Evolutionary conservation across 2,888 invertebrate genomes (phyloP).

Genomic region (Octodonta nipae): DNA sequence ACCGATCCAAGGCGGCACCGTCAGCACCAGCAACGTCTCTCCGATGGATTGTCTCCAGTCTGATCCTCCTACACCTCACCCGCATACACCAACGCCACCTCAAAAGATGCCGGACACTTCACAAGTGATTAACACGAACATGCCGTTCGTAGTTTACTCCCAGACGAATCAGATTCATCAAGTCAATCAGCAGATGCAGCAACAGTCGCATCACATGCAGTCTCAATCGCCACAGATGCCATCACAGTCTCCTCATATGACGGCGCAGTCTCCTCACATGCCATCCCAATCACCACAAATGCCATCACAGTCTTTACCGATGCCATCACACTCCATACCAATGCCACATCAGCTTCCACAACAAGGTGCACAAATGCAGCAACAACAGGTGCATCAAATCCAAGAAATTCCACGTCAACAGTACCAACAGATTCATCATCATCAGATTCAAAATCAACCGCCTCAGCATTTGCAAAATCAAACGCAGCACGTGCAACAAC

Average conservation of each 20-base stretch:
- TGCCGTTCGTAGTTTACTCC: slow-evolving; percentile 13
- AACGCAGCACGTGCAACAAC: not conserved
- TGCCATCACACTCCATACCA: too few relatives aligned
- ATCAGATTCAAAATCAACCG: too few relatives aligned
- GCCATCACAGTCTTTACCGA: too few relatives aligned
- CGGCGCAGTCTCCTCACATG: too few relatives aligned
- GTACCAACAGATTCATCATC: too few relatives aligned
- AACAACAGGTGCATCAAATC: too few relatives aligned
- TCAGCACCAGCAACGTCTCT: slow-evolving; percentile 71
- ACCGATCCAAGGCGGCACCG: slow-evolving; percentile 73
- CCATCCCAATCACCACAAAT: too few relatives aligned
- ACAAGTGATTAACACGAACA: slow-evolving; percentile 11
- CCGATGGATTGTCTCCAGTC: slow-evolving; percentile 50
- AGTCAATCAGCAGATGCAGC: slow-evolving; percentile 7
- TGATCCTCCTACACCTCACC: slow-evolving; percentile 37
- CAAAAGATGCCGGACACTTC: slow-evolving; percentile 13
- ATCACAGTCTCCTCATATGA: too few relatives aligned
- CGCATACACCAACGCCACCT: slow-evolving; percentile 29
- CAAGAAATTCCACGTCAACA: too few relatives aligned
- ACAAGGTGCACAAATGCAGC: too few relatives aligned
- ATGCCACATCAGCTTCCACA: too few relatives aligned
- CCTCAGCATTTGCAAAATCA: not conserved
- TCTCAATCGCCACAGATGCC: too few relatives aligned
- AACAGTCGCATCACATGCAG: slow-evolving; percentile 7
- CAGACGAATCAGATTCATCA: slow-evolving; percentile 13